Conservation (phyloP, 2,888 invertebrate genomes). For the Pseudococcus viburni region DNA sequence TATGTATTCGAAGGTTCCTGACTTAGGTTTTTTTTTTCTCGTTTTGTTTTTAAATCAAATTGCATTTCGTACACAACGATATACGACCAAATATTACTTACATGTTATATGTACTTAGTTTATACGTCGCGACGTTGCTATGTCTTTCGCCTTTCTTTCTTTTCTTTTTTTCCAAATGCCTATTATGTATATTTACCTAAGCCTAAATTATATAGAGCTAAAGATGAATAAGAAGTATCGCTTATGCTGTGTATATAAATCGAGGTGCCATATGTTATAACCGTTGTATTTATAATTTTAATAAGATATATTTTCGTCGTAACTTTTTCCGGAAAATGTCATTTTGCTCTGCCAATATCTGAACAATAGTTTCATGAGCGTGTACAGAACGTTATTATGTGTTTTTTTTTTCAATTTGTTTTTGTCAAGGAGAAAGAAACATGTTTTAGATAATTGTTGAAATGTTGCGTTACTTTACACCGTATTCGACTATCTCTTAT, state of each 20-base stretch:
- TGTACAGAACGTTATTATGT: constrained; percentile 12
- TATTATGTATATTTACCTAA: not conserved
- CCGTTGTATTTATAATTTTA: not conserved
- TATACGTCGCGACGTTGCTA: not conserved
- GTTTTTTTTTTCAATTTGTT: constrained; percentile 11
- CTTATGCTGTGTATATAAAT: not conserved
- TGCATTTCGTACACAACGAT: not conserved
- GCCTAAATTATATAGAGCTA: not conserved
- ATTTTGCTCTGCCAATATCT: constrained; percentile 9
- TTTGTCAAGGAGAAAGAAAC: not conserved
- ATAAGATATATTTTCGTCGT: not conserved
- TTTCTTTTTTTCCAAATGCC: not conserved
- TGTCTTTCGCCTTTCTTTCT: not conserved
- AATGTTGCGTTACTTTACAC: constrained; percentile 11
- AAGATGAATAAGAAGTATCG: not conserved
- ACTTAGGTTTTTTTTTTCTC: not conserved
- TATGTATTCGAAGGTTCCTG: not conserved
- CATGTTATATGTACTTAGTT: no score
- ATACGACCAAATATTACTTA: not conserved
- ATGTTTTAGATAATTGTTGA: constrained; percentile 53
- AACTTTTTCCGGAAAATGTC: not conserved
- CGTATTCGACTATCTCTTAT: constrained; percentile 35
- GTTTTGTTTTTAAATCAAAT: not conserved
- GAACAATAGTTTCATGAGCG: not conserved
- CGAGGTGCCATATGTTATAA: not conserved